Percentiles rank a stretch among this genome's conserved stretches.
phyloP scores from a whole-genome alignment of 2,113 vertebrate genomes.

The Hyaena hyaena region DNA sequence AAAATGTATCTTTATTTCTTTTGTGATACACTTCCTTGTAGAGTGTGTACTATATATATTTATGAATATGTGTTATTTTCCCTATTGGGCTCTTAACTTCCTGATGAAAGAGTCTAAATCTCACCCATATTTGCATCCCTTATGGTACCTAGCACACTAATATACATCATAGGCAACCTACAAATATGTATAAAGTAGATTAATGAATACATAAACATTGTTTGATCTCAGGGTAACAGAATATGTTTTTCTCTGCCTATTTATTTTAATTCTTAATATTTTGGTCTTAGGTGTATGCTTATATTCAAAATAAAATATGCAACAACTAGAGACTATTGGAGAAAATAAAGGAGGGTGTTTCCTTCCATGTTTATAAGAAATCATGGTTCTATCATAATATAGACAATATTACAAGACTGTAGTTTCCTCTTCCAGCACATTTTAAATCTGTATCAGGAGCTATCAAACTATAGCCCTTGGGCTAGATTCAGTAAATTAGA shows the following conservation, averaged over 20 bases:
- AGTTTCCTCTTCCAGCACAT: neutral
- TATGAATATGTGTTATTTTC: conserved; percentile 11
- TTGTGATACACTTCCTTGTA: neutral
- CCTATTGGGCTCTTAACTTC: neutral
- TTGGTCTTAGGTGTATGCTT: neutral
- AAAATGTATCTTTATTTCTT: conserved; percentile 34
- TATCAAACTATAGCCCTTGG: neutral
- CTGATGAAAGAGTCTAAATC: neutral
- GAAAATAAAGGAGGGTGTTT: neutral
- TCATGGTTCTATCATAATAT: neutral
- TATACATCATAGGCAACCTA: neutral
- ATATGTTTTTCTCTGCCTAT: neutral
- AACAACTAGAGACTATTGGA: neutral
- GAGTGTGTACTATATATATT: neutral
- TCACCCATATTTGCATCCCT: neutral
- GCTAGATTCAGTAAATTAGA: neutral
- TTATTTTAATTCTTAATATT: conserved; percentile 40
- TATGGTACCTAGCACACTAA: neutral
- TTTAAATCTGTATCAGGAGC: neutral
- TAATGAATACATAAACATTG: neutral
- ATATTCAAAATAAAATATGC: conserved; percentile 22
- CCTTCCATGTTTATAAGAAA: neutral
- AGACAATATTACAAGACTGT: neutral
- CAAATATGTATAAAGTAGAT: conserved; percentile 9
- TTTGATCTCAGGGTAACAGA: neutral